Conservation (phyloP, 2,797 vertebrate species). For the Coilia nasus region DNA sequence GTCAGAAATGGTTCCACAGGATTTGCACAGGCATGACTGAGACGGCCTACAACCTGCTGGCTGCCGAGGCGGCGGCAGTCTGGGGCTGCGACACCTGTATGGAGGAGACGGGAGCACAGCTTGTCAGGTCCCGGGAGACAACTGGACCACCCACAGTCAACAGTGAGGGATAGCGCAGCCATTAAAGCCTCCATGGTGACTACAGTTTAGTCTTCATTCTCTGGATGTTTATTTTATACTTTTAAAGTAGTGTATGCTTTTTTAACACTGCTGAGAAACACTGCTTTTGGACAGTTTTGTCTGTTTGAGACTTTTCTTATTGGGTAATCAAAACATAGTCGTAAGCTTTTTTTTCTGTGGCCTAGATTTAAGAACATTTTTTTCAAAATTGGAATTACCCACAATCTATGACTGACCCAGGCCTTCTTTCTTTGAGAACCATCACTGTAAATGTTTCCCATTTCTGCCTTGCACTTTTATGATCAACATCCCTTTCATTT, state of each 20-base stretch:
- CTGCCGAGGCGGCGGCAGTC: constrained; percentile 78
- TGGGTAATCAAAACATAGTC: neutral
- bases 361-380: too few relatives aligned
- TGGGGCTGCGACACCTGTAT: constrained; percentile 86
- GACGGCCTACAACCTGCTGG: constrained; percentile 81
- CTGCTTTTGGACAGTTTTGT: neutral
- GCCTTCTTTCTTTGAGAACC: neutral
- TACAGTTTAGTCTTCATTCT: neutral
- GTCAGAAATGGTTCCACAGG: constrained; percentile 86
- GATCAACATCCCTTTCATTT: neutral
- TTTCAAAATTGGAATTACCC: neutral
- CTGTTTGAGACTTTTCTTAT: neutral
- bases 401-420: neutral
- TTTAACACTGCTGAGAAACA: neutral
- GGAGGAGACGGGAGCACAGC: constrained; percentile 77
- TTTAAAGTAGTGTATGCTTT: neutral
- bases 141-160: constrained; percentile 57
- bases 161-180: constrained; percentile 62
- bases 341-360: neutral
- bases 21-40: constrained; percentile 86
- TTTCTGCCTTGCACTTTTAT: too few relatives aligned
- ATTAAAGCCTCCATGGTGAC: neutral
- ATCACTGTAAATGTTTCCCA: neutral
- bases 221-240: neutral
- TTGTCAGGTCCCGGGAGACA: constrained; percentile 73